phyloP scores from a whole-genome alignment of 2,113 vertebrate species.

The Petrocephalus microphthalmus region DNA sequence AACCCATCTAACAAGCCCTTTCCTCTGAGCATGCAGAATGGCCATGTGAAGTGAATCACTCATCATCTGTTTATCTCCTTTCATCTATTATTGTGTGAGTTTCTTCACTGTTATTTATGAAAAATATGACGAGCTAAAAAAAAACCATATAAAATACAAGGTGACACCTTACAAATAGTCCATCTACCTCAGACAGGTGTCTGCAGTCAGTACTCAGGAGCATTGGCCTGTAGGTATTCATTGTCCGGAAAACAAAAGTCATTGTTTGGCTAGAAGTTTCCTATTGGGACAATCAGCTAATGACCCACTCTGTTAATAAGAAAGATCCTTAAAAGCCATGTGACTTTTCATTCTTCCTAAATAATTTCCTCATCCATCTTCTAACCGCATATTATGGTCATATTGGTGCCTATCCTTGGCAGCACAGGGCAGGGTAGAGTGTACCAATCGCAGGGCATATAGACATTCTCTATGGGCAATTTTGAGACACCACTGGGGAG shows the following conservation, averaged over 20 bases:
- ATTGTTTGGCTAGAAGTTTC: not conserved
- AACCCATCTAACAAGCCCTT: not conserved
- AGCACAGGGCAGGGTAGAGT: not conserved
- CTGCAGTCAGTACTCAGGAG: not conserved
- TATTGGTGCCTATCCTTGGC: not conserved
- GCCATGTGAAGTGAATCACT: not conserved
- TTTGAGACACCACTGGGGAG: not conserved
- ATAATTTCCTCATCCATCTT: not conserved
- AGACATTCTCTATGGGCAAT: not conserved
- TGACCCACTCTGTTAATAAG: not conserved
- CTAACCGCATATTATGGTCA: not conserved
- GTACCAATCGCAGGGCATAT: not conserved
- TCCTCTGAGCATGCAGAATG: not conserved
- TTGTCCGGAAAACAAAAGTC: not conserved
- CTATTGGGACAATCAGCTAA: not conserved
- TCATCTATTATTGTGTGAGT: not conserved
- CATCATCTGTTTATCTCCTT: not conserved
- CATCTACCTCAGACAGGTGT: not conserved
- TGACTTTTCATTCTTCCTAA: not conserved
- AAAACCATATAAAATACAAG: not conserved
- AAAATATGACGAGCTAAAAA: not conserved
- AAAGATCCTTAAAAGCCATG: not conserved
- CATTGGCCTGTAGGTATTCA: not conserved
- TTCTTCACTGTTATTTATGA: not conserved
- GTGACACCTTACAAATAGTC: not conserved